A percentile compares a stretch with the other conserved stretches of the same genome.
Evolutionary conservation across 2,888 invertebrate genomes (phyloP).

Genomic region (Stenichneumon culpator): DNA sequence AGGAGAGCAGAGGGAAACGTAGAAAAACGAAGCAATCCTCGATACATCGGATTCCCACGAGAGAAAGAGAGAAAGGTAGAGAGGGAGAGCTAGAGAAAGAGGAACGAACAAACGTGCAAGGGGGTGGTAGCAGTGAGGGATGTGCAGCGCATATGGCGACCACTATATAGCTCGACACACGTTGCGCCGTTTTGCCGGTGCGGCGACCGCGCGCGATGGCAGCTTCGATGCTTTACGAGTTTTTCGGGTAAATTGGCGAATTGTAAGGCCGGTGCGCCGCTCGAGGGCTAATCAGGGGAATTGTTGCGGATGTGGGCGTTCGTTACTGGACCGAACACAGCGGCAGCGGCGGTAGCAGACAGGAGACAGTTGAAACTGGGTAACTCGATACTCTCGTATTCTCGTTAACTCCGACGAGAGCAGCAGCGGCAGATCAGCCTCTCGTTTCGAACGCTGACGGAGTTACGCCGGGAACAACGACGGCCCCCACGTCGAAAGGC

Average conservation of each 20-base stretch:
- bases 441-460: slow-evolving; percentile 60
- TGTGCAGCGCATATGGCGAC: slow-evolving; percentile 74
- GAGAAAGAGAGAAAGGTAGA: slow-evolving; percentile 65
- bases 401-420: slow-evolving; percentile 62
- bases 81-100: slow-evolving; percentile 63
- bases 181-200: slow-evolving; percentile 66
- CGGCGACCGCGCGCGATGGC: slow-evolving; percentile 70
- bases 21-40: slow-evolving; percentile 66
- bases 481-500: slow-evolving; percentile 60
- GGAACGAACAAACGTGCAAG: slow-evolving; percentile 63
- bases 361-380: slow-evolving; percentile 72
- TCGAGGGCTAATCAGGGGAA: slow-evolving; percentile 81
- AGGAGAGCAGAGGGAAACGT: slow-evolving; percentile 60
- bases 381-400: slow-evolving; percentile 80
- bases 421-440: slow-evolving; percentile 40
- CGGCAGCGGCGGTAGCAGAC: slow-evolving; percentile 41
- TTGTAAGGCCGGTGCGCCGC: slow-evolving; percentile 76
- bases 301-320: slow-evolving; percentile 82
- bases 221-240: slow-evolving; percentile 80
- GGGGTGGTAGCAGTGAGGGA: slow-evolving; percentile 68
- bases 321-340: slow-evolving; percentile 74
- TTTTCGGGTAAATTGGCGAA: slow-evolving; percentile 83
- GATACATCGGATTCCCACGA: slow-evolving; percentile 64
- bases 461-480: slow-evolving; percentile 63
- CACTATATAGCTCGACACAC: slow-evolving; percentile 58